Evolutionary conservation across 1,140 invertebrate genomes (phyloP), one percentile per base, ranked within the genome.

Genomic region (Nasonia vitripennis): DNA sequence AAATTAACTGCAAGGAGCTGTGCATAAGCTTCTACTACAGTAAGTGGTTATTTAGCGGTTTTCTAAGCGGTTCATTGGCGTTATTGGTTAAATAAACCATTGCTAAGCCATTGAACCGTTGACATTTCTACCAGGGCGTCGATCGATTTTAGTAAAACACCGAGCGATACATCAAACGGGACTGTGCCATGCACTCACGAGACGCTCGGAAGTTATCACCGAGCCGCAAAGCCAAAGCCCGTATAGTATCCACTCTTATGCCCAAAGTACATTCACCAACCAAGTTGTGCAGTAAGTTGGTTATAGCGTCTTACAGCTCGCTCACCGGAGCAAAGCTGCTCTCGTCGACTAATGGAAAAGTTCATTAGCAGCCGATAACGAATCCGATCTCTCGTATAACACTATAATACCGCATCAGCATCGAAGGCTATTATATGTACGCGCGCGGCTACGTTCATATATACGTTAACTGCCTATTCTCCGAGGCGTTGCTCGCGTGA

Each of bases 271-370:
- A 62, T 62, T 62, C 17, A n/a, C 55, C 55, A 20, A n/a, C 4
- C 55, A 62, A 62, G 55, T 62, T 62, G 14, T 62, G 55, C 17
- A 62, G 34, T 17, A 80, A 80, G 55, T 80, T 68, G n/a, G 78
- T 80, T 68, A 80, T 80, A 37, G 37, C 23, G 31, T 73, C 67
- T 81, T 81, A 81, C 55, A 45, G 3, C 48, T 20, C 37, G 17
- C 17, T 11, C 2, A 73, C 1, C 67, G 2, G 71, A 27, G 2
- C 31, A 45, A 81, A 81, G 41, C 68, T 17, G 82, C 48, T 27
- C 45, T 23, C 10, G 70, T 27, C 17, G 27, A n/a, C 23, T 81
- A 81, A 81, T 73, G 68, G 68, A 81, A 81, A 81, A 81, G 80
- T 81, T 81, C 68, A 81, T 73, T 31, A 70, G 41, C 80, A 27